Evolutionary conservation across 30 jellyfish, hydroid and myxozoan species (phyloP), one percentile per base, ranked within the genome.

Genomic region (Clytia hemisphaerica): DNA sequence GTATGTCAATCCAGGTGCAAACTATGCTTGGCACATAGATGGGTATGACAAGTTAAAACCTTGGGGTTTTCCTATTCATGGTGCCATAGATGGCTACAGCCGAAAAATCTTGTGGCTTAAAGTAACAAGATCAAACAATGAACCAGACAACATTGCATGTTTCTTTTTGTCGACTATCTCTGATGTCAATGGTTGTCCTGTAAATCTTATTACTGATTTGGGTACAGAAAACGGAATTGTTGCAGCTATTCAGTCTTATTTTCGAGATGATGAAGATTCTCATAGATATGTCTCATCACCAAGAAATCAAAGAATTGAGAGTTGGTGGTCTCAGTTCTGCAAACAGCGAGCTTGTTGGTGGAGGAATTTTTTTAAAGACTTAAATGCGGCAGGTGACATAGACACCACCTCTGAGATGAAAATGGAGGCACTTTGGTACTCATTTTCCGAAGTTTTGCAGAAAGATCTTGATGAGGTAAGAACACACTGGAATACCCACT

Each of bases 291-390:
- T 60, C 0, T 69, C 87, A 18, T 70, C 86, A 5, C 68, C 93
- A 42, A 71, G 88, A 44, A 80, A 80, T 76, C 93, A 72, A 45
- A 19, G 81, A 22, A 80, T 70, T 29, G 87, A 83, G 45, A 45
- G 93, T 65, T 83, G 95, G 95, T 74, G 82, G 93, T 58, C 92
- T 3, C 62, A 60, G 29, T 76, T 55, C 14, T 35, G 76, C 15
- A 58, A 55, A 46, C 25, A 32, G 45, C 53, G 86, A 18, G 4
- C 69, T 15, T 27, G 47, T 12, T 80, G 93, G 93, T 80, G 82
- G 88, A 45, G 38, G 24, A 80, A 72, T 50, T 74, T 38, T 63
- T 83, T 74, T 71, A 75, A 68, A 45, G 87, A 79, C 48, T 0
- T 58, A 16, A 57, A 74, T 14, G 63, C 31, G 6, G 16, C 54